phyloP scores from a whole-genome alignment of 2,113 vertebrate species.

The Struthio camelus region DNA sequence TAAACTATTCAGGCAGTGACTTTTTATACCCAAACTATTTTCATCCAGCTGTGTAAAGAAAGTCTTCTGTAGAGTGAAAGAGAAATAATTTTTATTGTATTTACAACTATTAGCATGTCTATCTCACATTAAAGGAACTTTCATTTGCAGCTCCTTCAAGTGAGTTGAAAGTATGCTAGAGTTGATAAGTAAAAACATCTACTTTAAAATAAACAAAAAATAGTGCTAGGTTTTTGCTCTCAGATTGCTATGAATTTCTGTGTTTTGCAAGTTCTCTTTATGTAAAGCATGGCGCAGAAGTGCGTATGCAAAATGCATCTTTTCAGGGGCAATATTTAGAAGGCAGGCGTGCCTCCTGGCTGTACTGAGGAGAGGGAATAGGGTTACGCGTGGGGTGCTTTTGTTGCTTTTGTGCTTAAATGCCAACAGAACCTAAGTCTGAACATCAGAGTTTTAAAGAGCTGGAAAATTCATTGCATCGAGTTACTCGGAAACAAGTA shows the following conservation, averaged over 20 bases:
- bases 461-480: too few relatives aligned
- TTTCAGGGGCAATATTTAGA: too few relatives aligned
- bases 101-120: background rate
- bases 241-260: background rate
- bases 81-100: background rate
- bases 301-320: too few relatives aligned
- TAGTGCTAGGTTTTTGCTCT: fast-evolving
- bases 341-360: too few relatives aligned
- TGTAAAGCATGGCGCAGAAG: background rate
- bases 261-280: background rate
- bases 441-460: too few relatives aligned
- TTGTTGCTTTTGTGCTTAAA: too few relatives aligned
- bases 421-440: too few relatives aligned
- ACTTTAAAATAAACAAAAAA: background rate
- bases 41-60: background rate
- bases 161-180: background rate
- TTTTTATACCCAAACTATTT: background rate
- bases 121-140: background rate
- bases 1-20: background rate
- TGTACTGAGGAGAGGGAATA: too few relatives aligned
- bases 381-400: too few relatives aligned
- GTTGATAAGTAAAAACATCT: background rate
- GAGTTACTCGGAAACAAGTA: too few relatives aligned
- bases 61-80: background rate
- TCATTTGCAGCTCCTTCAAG: background rate